Conservation (phyloP, 2,113 vertebrate genomes). For the Turnix velox region DNA sequence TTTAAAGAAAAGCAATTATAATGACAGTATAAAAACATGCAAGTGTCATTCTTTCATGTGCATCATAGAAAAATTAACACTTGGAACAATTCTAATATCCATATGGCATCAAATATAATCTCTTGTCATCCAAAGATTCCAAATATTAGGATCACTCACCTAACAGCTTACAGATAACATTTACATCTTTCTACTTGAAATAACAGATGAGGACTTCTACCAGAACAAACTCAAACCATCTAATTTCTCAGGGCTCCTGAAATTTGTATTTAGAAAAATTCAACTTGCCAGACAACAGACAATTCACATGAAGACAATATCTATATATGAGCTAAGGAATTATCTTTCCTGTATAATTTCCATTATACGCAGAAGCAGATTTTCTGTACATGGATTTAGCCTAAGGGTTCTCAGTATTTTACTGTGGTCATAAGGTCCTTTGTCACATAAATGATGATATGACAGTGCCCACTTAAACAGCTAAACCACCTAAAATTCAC, state of each 20-base stretch:
- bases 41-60: not conserved
- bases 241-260: not conserved
- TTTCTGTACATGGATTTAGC: not conserved
- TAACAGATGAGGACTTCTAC: not conserved
- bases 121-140: not conserved
- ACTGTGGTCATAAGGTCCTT: not conserved
- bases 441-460: not conserved
- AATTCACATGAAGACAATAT: not conserved
- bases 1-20: constrained; percentile 1
- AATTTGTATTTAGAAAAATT: not conserved
- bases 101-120: not conserved
- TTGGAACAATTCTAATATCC: not conserved
- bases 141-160: not conserved
- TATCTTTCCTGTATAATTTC: not conserved
- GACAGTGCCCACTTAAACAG: not conserved
- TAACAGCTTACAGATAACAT: not conserved
- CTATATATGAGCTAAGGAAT: not conserved
- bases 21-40: not conserved
- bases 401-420: not conserved
- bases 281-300: not conserved
- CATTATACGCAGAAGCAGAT: not conserved
- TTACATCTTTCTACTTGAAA: not conserved
- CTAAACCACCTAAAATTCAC: not conserved
- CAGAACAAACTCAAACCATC: not conserved
- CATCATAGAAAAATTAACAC: not conserved